Evolutionary conservation across 2,113 vertebrate species (phyloP).

Genomic region (Brachypteracias leptosomus): DNA sequence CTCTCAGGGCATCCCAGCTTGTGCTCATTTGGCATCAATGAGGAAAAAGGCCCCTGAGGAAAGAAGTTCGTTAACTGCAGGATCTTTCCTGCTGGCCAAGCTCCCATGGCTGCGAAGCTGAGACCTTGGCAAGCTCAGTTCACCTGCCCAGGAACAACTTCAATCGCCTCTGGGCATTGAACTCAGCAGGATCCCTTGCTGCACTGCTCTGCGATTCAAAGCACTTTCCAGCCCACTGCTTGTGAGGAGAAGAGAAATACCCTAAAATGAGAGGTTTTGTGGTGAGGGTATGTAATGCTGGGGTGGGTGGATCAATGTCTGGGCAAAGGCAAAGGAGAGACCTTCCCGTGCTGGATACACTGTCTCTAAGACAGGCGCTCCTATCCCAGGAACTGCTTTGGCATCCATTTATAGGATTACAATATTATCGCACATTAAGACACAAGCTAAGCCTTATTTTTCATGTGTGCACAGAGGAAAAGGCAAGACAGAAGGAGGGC

Average conservation of each 20-base stretch:
- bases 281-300: neutral
- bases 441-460: neutral
- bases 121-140: neutral
- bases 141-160: neutral
- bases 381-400: neutral
- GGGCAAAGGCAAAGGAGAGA: neutral
- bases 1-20: neutral
- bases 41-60: neutral
- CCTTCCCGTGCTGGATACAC: neutral
- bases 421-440: neutral
- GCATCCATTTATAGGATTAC: neutral
- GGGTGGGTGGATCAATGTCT: neutral
- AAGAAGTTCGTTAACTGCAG: neutral
- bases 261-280: neutral
- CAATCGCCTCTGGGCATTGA: neutral
- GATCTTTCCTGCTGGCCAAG: neutral
- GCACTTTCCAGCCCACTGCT: neutral
- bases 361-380: neutral
- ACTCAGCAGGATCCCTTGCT: neutral
- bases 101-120: rapidly evolving
- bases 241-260: neutral
- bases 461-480: neutral
- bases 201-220: neutral
- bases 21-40: rapidly evolving
- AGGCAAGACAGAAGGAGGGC: neutral